Percentiles rank a stretch among this genome's conserved stretches.
These are phyloP conservation scores for Lepus europaeus DNA, from an alignment of 2,113 vertebrate genomes.

Conservation along the genomic window DNA sequence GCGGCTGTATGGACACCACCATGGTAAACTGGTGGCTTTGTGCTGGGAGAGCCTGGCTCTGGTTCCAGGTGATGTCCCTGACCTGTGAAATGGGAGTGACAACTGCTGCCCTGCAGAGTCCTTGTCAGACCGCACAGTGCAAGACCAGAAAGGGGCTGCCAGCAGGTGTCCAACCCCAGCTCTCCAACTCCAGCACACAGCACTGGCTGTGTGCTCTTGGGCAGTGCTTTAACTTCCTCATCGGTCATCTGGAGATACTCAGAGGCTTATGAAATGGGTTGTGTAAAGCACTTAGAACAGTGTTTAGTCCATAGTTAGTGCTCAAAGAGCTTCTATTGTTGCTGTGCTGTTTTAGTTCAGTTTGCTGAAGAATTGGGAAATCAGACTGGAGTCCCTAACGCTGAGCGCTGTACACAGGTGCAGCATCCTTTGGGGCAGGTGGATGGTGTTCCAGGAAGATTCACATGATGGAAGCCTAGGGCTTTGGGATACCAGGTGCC, in stretches of 20 bases:
- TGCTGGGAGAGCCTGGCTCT: not conserved
- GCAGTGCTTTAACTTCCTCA: not conserved
- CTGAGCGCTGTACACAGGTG: not conserved
- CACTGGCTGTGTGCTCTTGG: not conserved
- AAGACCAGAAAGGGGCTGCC: not conserved
- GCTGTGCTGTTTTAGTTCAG: not conserved
- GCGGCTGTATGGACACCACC: rapidly evolving
- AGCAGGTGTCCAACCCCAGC: too few relatives aligned
- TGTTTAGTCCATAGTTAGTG: not conserved
- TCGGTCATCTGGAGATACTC: not conserved
- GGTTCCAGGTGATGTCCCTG: not conserved
- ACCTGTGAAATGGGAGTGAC: not conserved
- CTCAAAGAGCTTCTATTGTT: not conserved
- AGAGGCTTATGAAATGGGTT: not conserved
- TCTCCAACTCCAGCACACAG: not conserved
- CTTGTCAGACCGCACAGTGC: too few relatives aligned
- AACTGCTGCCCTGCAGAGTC: not conserved
- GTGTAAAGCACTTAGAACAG: not conserved
- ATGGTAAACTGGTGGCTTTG: not conserved
- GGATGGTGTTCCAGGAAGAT: not conserved
- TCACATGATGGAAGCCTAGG: rapidly evolving
- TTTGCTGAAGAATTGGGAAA: not conserved
- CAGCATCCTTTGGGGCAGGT: not conserved
- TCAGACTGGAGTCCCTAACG: not conserved
- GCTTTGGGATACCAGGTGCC: not conserved